Evolutionary conservation across 2,888 invertebrate species (phyloP).

Genomic region (Metellina segmentata): DNA sequence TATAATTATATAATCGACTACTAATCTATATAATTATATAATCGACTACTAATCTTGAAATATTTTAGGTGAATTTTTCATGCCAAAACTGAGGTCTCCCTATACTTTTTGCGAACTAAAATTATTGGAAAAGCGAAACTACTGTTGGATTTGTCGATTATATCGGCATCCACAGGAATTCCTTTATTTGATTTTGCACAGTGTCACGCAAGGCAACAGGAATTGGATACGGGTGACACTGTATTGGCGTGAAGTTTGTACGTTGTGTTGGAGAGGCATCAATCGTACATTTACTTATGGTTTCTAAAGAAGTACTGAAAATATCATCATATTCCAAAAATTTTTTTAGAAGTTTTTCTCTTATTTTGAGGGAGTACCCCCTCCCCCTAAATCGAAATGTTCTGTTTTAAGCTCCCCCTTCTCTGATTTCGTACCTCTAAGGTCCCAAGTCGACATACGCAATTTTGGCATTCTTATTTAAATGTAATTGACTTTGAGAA

Average conservation of each 20-base stretch:
- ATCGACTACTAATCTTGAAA: too few species aligned
- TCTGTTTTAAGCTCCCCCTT: too few species aligned
- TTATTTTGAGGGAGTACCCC: too few species aligned
- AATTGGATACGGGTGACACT: neutral
- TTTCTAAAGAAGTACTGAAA: slow-evolving; percentile 6
- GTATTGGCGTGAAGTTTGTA: too few species aligned
- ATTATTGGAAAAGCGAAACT: neutral
- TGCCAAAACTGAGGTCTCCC: slow-evolving; percentile 1
- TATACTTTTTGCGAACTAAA: too few species aligned
- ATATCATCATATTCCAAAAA: slow-evolving; percentile 6
- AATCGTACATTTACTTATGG: slow-evolving; percentile 1
- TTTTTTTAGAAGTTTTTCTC: neutral
- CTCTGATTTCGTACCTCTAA: too few species aligned
- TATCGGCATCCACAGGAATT: neutral
- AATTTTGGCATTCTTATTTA: too few species aligned
- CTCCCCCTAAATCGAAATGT: too few species aligned
- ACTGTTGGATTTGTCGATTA: neutral
- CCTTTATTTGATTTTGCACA: neutral
- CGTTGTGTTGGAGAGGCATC: slow-evolving; percentile 11
- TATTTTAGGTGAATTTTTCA: slow-evolving; percentile 20
- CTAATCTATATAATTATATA: too few species aligned
- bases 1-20: too few species aligned
- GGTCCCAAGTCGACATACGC: too few species aligned
- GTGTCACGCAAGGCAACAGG: slow-evolving; percentile 3
- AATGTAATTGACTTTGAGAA: too few species aligned